A percentile compares a stretch with the other conserved stretches of the same genome.
These are phyloP conservation scores for Erebia epiphron DNA, from an alignment of 2,888 invertebrate species.

Conservation along the genomic window DNA sequence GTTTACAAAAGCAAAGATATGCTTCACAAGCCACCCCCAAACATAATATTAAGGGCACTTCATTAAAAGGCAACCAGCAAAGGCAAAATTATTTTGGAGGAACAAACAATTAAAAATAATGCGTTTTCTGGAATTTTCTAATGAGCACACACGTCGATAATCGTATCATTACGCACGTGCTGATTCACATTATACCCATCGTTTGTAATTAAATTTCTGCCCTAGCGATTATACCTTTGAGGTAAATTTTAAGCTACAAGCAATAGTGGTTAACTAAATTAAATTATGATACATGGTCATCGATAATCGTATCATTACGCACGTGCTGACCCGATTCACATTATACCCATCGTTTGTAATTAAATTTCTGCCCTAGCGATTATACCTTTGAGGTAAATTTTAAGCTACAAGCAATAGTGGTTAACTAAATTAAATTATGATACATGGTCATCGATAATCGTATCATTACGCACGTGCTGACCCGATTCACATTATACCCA, in stretches of 20 bases:
- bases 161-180: background rate
- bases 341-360: too few relatives aligned
- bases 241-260: too few relatives aligned
- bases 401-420: too few relatives aligned
- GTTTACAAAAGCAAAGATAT: too few relatives aligned
- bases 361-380: too few relatives aligned
- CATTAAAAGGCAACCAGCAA: background rate
- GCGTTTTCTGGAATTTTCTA: constrained; percentile 7
- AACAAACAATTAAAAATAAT: background rate
- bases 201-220: constrained; percentile 18
- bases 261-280: too few relatives aligned
- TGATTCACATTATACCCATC: background rate
- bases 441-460: background rate
- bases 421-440: too few relatives aligned
- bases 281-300: background rate
- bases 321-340: too few relatives aligned
- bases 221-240: background rate
- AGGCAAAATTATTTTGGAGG: background rate
- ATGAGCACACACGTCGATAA: background rate
- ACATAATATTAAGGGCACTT: too few relatives aligned
- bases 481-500: too few relatives aligned
- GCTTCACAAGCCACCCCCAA: too few relatives aligned
- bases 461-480: background rate
- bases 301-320: constrained; percentile 6
- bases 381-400: too few relatives aligned